Percentiles rank a stretch among this genome's conserved stretches.
phyloP scores from a whole-genome alignment of 2,888 invertebrate genomes.

The Drosophila meridiana region DNA sequence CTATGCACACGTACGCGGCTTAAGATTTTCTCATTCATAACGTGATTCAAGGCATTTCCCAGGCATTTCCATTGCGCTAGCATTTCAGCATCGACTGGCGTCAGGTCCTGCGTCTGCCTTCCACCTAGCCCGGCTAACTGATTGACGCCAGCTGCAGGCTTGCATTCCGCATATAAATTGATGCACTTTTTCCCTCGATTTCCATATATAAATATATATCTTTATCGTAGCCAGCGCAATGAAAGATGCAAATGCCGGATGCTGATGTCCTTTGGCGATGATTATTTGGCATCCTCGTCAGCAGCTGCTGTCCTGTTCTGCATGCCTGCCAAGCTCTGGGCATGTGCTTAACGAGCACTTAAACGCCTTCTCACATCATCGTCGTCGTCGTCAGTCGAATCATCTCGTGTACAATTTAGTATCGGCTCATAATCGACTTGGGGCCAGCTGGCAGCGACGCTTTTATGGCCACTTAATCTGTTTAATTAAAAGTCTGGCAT shows the following conservation, averaged over 20 bases:
- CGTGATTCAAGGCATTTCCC: constrained; percentile 54
- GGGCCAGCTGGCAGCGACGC: constrained; percentile 8
- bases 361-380: constrained; percentile 48
- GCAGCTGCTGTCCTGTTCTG: constrained; percentile 20
- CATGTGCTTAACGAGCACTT: constrained; percentile 66
- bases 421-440: constrained; percentile 61
- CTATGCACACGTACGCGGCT: constrained; percentile 71
- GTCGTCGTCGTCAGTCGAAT: not conserved
- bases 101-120: constrained; percentile 31
- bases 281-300: constrained; percentile 30
- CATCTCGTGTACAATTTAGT: constrained; percentile 64
- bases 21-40: constrained; percentile 77
- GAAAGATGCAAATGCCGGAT: constrained; percentile 47
- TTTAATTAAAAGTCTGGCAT: constrained; percentile 68
- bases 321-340: constrained; percentile 20
- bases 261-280: constrained; percentile 24
- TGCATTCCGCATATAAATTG: constrained; percentile 75
- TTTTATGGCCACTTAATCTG: constrained; percentile 67
- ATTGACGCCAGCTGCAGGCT: constrained; percentile 59
- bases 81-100: constrained; percentile 48
- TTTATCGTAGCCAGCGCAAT: constrained; percentile 27
- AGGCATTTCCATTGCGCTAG: constrained; percentile 6
- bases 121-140: constrained; percentile 60
- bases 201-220: not conserved
- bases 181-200: constrained; percentile 51